Evolutionary conservation across 1,140 invertebrate genomes (phyloP), one percentile per base, ranked within the genome.

Genomic region (Leptestheria dahalacensis): DNA sequence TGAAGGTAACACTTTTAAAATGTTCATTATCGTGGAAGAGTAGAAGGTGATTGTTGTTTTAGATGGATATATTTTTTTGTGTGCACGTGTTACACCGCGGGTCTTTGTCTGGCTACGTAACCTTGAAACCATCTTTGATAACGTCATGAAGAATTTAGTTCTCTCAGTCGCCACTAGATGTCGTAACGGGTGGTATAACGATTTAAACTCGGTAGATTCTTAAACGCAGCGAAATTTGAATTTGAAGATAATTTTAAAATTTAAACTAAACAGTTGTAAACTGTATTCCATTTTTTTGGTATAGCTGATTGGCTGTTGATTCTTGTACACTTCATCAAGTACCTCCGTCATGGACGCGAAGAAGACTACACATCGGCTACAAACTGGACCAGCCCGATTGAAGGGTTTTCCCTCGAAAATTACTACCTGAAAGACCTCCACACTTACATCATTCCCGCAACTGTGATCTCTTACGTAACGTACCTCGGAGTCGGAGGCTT

Each of bases 291-390:
- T 61, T 48, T 71, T 70, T 70, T 71, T 61, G n/a, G n/a, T n/a
- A n/a, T 67, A 82, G 80, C 79, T 63, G 79, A 82, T 72, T 82
- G 80, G 80, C 70, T 81, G 12, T 67, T 79, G 9, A 77, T 82
- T 53, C 65, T 78, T 24, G 78, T 81, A 1, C 75, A 80, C 66
- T 74, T 78, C 9, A 66, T 76, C 15, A 77, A 81, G 66, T 73
- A 78, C 64, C 62, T 77, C 67, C 58, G 71, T 70, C 33, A 72
- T 67, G 24, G 68, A 70, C 61, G 68, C 21, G 54, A 64, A 55
- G 47, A 68, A 65, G 51, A 28, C 24, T 49, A 11, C 0, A 26
- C 25, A 26, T 48, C 46, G 49, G 55, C 50, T 20, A 23, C 6
- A n/a, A 4, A 1, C 29, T n/a, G 25, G n/a, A 26, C 25, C 20